Percentiles rank a stretch among this genome's conserved stretches.
These are phyloP conservation scores for Dusona sp. DNA, from an alignment of 2,888 invertebrate species.

Conservation along the genomic window DNA sequence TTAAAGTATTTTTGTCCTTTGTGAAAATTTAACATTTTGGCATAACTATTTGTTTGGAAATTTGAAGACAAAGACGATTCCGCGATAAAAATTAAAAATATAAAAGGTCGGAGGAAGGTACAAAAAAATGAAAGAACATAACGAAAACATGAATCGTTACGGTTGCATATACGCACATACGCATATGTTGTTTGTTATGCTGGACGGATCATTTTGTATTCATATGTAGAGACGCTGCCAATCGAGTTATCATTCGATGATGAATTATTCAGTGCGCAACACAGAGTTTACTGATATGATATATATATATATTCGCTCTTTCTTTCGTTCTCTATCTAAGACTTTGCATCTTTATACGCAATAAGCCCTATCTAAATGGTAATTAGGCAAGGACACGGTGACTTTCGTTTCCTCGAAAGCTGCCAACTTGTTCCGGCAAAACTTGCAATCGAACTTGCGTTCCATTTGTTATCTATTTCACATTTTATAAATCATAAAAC, in stretches of 20 bases:
- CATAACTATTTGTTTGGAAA: not conserved
- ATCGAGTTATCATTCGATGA: constrained; percentile 47
- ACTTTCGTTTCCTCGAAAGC: not conserved
- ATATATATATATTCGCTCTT: constrained; percentile 19
- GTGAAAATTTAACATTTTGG: not conserved
- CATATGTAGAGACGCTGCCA: not conserved
- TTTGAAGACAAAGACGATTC: not conserved
- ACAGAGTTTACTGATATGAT: constrained; percentile 30
- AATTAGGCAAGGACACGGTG: constrained; percentile 39
- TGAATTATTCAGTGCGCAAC: constrained; percentile 56
- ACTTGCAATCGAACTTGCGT: no score
- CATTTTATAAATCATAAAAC: not conserved
- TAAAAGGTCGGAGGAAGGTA: not conserved
- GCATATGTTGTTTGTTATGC: constrained; percentile 34
- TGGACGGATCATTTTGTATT: not conserved
- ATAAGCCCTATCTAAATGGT: constrained; percentile 58
- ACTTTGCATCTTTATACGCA: constrained; percentile 24
- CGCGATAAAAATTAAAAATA: not conserved
- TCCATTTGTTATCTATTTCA: no score
- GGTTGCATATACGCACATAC: not conserved
- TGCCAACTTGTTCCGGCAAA: constrained; percentile 2
- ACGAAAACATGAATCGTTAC: not conserved
- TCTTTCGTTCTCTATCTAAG: not conserved
- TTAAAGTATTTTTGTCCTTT: no score
- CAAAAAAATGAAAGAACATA: not conserved